Percentiles rank a stretch among this genome's conserved stretches.
phyloP scores from a whole-genome alignment of 2,888 invertebrate species.

The Apamea epomidion region DNA sequence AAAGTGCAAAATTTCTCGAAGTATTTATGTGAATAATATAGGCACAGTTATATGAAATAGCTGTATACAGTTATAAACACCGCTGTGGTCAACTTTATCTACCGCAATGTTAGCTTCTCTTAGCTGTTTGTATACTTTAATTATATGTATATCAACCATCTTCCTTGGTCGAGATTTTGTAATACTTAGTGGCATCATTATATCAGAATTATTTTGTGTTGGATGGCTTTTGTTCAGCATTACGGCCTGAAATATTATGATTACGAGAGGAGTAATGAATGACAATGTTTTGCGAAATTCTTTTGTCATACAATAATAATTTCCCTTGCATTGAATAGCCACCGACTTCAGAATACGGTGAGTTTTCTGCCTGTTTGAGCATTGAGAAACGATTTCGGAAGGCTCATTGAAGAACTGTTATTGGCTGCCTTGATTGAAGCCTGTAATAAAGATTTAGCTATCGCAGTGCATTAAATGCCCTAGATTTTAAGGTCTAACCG shows the following conservation, averaged over 20 bases:
- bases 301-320: constrained; percentile 13
- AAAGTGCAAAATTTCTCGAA: constrained; percentile 4
- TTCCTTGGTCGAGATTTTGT: not conserved
- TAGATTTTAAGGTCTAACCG: constrained; percentile 11
- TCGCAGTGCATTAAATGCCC: not conserved
- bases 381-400: not conserved
- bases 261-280: not conserved
- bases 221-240: constrained; percentile 15
- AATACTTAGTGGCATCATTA: not conserved
- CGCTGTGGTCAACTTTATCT: constrained; percentile 50
- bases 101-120: constrained; percentile 54
- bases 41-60: constrained; percentile 36
- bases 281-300: constrained; percentile 13
- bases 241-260: constrained; percentile 4
- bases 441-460: not conserved
- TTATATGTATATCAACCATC: not conserved
- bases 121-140: constrained; percentile 10
- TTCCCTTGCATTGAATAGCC: not conserved
- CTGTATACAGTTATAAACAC: constrained; percentile 47
- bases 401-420: not conserved
- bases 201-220: constrained; percentile 3
- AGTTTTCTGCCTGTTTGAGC: not conserved
- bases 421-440: not conserved
- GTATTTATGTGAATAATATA: constrained; percentile 27
- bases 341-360: not conserved